These are phyloP conservation scores for Pterostichus madidus DNA, from an alignment of 2,888 invertebrate species.

Conservation along the genomic window DNA sequence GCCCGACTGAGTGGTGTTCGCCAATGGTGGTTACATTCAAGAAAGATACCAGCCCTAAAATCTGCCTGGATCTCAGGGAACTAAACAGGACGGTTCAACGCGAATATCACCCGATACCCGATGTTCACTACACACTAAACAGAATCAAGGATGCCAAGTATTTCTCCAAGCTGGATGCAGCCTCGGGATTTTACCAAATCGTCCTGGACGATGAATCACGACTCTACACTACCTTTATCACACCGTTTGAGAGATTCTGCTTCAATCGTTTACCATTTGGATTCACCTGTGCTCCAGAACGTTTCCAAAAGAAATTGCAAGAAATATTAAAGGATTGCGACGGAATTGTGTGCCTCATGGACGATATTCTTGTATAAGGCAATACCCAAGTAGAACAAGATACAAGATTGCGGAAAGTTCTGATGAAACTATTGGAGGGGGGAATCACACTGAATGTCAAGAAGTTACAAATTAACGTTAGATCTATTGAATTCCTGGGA, in stretches of 20 bases:
- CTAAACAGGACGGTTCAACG: slow-evolving; percentile 19
- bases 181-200: too few relatives aligned
- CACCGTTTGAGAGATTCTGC: too few relatives aligned
- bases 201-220: too few relatives aligned
- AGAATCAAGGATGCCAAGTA: slow-evolving; percentile 13
- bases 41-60: neutral
- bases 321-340: too few relatives aligned
- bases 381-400: slow-evolving; percentile 32
- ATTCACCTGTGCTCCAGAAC: too few relatives aligned
- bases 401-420: neutral
- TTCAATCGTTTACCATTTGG: too few relatives aligned
- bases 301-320: too few relatives aligned
- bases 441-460: slow-evolving; percentile 15
- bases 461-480: slow-evolving; percentile 9
- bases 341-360: slow-evolving; percentile 25
- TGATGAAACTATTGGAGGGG: slow-evolving; percentile 1
- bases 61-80: slow-evolving; percentile 56
- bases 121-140: slow-evolving; percentile 28
- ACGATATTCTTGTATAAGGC: slow-evolving; percentile 34
- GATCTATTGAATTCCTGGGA: slow-evolving; percentile 28
- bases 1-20: too few relatives aligned
- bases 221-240: too few relatives aligned
- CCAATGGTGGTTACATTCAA: too few relatives aligned
- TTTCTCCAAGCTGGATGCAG: slow-evolving; percentile 33
- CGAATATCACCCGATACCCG: slow-evolving; percentile 17